Evolutionary conservation across 1,140 invertebrate genomes (phyloP), one percentile per base, ranked within the genome.

Genomic region (Magallana angulata): DNA sequence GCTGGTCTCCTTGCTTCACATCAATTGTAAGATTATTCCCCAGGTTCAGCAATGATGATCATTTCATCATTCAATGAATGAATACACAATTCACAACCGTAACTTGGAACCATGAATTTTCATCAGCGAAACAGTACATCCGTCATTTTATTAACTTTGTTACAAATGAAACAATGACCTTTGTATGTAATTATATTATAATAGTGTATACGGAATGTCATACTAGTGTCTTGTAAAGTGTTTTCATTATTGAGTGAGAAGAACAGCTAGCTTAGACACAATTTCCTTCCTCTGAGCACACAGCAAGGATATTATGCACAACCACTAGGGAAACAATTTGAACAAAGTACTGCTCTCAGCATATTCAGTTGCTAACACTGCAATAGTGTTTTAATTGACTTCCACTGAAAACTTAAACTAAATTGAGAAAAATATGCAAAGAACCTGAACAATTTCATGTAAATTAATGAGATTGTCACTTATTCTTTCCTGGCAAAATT

Each of bases 101-200:
- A 30, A 30, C 8, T 30, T 8, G 14, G 7, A 5, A 30, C 9
- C 9, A 11, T 30, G 68, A 30, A 76, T 76, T 36, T 30, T 30
- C 9, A 30, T 12, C 36, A 76, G 24, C 18, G 24, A 76, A 12
- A 76, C 4, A 76, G 36, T 36, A 12, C 24, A 76, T 71, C 64
- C 64, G 24, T 76, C 68, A 76, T 76, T 9, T 76, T 76, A 76
- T 76, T 76, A 18, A 76, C 68, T 11, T 5, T 76, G 36, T 12
- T 30, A 76, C 30, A 48, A 4, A 76, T 24, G 12, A 71, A 36
- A 30, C 68, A 76, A 76, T 76, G 68, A 24, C 36, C 68, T 76
- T 36, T 76, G 18, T 12, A 76, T 76, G 36, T 48, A 48, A 48
- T 48, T 48, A 3, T 48, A 30, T 11, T 76, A 76, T 12, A 36